phyloP scores from a whole-genome alignment of 2,797 vertebrate genomes.

The Ctenopoma multispine region DNA sequence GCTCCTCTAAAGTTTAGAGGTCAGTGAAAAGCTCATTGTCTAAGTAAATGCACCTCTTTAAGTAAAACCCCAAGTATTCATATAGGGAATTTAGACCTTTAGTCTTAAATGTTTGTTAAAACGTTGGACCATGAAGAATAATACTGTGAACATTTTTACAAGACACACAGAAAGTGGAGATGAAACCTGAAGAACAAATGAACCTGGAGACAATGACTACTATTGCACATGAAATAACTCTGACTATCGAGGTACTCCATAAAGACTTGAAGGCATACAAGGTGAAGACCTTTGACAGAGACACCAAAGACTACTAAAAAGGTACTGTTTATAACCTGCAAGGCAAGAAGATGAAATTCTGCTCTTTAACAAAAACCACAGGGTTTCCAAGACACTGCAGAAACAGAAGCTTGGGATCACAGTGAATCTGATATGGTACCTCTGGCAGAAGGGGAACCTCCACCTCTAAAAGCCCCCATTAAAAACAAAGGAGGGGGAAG shows the following conservation, averaged over 20 bases:
- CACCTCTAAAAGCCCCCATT: conserved; percentile 8
- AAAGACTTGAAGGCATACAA: conserved; percentile 35
- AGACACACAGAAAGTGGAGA: conserved; percentile 20
- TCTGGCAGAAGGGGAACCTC: conserved; percentile 8
- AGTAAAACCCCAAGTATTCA: too few relatives aligned
- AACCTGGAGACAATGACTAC: conserved; percentile 26
- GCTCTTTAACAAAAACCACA: conserved; percentile 17
- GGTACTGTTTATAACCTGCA: conserved; percentile 36
- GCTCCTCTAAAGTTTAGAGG: too few relatives aligned
- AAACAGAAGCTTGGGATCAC: conserved; percentile 25
- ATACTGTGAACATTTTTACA: conserved; percentile 3
- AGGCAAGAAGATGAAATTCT: conserved; percentile 37
- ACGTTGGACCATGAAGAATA: conserved; percentile 1
- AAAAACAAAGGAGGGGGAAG: conserved; percentile 7
- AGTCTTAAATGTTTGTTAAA: background rate
- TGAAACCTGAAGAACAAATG: conserved; percentile 25
- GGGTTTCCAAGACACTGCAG: conserved; percentile 14
- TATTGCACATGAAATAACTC: conserved; percentile 43
- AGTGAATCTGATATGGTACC: conserved; percentile 1
- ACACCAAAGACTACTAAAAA: conserved; percentile 33
- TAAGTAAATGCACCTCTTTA: too few relatives aligned
- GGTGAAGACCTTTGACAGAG: conserved; percentile 36
- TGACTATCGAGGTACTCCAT: conserved; percentile 32
- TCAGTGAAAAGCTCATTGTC: too few relatives aligned
- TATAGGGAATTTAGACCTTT: background rate